These are phyloP conservation scores for Cantharis flavilabris DNA, from an alignment of 2,888 invertebrate species.

Conservation along the genomic window DNA sequence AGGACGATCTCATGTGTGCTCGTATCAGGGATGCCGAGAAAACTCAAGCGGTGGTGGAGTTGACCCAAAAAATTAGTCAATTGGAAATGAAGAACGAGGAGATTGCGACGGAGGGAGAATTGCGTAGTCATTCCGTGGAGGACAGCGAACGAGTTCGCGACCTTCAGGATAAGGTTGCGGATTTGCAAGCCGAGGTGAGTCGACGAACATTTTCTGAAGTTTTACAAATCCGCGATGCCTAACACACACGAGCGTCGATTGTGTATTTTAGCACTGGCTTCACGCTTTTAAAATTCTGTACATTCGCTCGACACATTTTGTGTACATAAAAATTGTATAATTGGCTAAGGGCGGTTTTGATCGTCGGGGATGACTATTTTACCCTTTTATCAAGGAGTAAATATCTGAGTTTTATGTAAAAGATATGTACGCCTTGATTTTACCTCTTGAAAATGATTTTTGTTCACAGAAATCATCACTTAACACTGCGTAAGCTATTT, in stretches of 20 bases:
- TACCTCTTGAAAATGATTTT: not conserved
- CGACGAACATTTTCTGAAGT: not conserved
- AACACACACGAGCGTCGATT: not conserved
- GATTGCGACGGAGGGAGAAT: constrained; percentile 89
- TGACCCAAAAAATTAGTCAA: constrained; percentile 91
- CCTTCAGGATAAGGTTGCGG: constrained; percentile 89
- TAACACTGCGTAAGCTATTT: constrained; percentile 1
- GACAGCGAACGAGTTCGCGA: constrained; percentile 87
- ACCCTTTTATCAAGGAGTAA: not conserved
- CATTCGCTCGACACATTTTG: not conserved
- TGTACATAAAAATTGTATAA: not conserved
- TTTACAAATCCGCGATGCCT: not conserved
- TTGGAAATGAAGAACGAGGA: constrained; percentile 94
- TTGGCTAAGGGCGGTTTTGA: not conserved
- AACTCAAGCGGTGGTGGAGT: constrained; percentile 89
- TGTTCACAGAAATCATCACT: not conserved
- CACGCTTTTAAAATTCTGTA: not conserved
- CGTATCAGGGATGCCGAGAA: constrained; percentile 94
- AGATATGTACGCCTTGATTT: not conserved
- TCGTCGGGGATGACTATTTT: not conserved
- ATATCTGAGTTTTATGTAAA: too few species aligned
- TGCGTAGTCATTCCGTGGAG: constrained; percentile 79
- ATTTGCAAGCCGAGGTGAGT: constrained; percentile 90
- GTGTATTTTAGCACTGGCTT: not conserved
- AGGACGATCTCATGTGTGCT: constrained; percentile 92